A percentile compares a stretch with the other conserved stretches of the same genome.
Evolutionary conservation across 2,113 vertebrate genomes (phyloP).

Genomic region (Xiphophorus maculatus): DNA sequence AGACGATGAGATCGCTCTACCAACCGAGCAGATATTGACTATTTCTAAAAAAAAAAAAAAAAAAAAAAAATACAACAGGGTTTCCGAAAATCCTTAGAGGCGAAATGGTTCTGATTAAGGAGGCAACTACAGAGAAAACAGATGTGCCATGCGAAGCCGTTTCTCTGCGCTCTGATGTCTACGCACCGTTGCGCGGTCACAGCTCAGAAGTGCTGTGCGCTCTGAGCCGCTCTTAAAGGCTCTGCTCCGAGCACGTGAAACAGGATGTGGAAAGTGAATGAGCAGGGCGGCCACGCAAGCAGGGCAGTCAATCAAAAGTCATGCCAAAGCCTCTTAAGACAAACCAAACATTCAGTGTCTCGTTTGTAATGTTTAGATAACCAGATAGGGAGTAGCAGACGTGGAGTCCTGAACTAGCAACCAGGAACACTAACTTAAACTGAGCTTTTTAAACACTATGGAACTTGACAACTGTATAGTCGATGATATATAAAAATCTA

Average conservation of each 20-base stretch:
- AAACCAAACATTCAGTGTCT: background rate
- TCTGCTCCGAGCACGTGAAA: background rate
- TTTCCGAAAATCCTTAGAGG: constrained; percentile 1
- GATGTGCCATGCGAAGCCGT: background rate
- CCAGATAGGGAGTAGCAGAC: background rate
- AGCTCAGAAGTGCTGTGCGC: background rate
- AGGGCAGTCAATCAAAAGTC: too few species aligned
- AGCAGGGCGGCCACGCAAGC: background rate
- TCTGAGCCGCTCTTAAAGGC: constrained; percentile 23
- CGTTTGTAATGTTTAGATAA: background rate
- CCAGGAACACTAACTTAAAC: background rate
- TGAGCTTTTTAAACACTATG: background rate
- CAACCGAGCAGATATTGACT: background rate
- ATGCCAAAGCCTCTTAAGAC: background rate
- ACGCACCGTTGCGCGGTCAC: background rate
- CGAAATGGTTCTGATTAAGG: background rate
- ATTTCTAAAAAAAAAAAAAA: background rate
- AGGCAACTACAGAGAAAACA: background rate
- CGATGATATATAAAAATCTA: background rate
- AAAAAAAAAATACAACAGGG: background rate
- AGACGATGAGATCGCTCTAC: background rate
- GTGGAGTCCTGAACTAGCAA: too few species aligned
- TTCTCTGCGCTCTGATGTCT: background rate
- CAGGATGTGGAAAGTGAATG: constrained; percentile 9
- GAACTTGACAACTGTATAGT: too few species aligned